These are phyloP conservation scores for Vidua macroura DNA, from an alignment of 2,113 vertebrate species.

Conservation along the genomic window DNA sequence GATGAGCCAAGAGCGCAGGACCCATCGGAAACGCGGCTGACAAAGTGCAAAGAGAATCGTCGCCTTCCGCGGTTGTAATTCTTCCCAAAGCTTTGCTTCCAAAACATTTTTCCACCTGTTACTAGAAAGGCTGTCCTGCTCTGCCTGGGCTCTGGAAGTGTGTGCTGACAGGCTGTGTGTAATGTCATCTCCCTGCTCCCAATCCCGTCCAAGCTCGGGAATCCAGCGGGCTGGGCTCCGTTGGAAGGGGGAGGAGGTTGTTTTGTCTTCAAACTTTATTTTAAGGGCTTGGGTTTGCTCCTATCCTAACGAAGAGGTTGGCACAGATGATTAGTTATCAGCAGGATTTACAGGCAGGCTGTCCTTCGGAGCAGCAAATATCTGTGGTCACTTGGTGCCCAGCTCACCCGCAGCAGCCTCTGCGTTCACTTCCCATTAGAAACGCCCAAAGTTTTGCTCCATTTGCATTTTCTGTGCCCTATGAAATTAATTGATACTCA, in stretches of 20 bases:
- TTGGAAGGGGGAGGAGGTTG: not conserved
- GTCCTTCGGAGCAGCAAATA: not conserved
- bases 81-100: not conserved
- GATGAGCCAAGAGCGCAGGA: accelerated
- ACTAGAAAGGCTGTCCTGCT: not conserved
- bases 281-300: not conserved
- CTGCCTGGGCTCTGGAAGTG: not conserved
- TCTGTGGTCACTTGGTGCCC: not conserved
- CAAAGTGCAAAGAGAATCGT: not conserved
- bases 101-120: slow-evolving; percentile 28
- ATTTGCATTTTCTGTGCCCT: accelerated
- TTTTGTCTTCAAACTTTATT: not conserved
- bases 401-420: not conserved
- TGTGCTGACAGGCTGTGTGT: slow-evolving; percentile 8
- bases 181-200: slow-evolving; percentile 24
- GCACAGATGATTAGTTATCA: not conserved
- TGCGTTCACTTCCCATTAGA: not conserved
- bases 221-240: not conserved
- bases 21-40: not conserved
- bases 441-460: not conserved
- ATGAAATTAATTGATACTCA: not conserved
- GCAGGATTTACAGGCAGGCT: accelerated
- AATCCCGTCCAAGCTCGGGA: not conserved
- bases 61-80: not conserved
- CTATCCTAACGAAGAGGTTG: accelerated